These are phyloP conservation scores for Melanostoma scalare DNA, from an alignment of 2,888 invertebrate genomes.

Conservation along the genomic window DNA sequence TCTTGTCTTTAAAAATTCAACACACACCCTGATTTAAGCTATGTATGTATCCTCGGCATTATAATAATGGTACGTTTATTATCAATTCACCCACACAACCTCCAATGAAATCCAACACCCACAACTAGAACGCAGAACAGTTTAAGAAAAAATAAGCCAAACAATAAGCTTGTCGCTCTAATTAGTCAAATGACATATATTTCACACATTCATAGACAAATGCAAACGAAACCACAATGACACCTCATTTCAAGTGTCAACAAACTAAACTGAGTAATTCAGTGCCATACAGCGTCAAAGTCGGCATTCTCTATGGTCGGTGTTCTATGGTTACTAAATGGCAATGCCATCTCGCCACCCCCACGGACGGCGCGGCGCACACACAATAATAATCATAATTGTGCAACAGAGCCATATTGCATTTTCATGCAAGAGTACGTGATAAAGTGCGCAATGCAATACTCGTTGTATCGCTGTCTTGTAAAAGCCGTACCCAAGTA, in stretches of 20 bases:
- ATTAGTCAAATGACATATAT: constrained; percentile 67
- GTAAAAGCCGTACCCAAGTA: not conserved
- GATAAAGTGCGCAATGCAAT: constrained; percentile 66
- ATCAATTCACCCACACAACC: constrained; percentile 28
- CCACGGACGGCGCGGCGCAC: not conserved
- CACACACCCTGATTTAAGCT: constrained; percentile 9
- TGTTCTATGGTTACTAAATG: not conserved
- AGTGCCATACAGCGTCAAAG: constrained; percentile 36
- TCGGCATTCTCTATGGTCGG: constrained; percentile 45
- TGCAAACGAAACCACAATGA: constrained; percentile 54
- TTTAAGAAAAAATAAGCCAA: not conserved
- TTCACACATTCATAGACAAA: constrained; percentile 38
- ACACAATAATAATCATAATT: constrained; percentile 27
- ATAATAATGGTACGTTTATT: constrained; percentile 27
- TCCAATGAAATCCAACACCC: constrained; percentile 50
- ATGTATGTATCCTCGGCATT: not conserved
- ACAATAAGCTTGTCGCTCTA: constrained; percentile 68
- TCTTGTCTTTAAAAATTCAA: not conserved
- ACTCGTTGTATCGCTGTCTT: constrained; percentile 24
- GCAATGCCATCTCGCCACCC: constrained; percentile 26
- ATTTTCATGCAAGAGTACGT: constrained; percentile 34
- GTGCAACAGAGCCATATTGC: constrained; percentile 53
- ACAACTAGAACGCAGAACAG: constrained; percentile 42
- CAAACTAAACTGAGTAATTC: constrained; percentile 58
- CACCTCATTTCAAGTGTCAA: constrained; percentile 67